A percentile compares a stretch with the other conserved stretches of the same genome.
Evolutionary conservation across 2,888 invertebrate genomes (phyloP).

Genomic region (Camponotus fellah): DNA sequence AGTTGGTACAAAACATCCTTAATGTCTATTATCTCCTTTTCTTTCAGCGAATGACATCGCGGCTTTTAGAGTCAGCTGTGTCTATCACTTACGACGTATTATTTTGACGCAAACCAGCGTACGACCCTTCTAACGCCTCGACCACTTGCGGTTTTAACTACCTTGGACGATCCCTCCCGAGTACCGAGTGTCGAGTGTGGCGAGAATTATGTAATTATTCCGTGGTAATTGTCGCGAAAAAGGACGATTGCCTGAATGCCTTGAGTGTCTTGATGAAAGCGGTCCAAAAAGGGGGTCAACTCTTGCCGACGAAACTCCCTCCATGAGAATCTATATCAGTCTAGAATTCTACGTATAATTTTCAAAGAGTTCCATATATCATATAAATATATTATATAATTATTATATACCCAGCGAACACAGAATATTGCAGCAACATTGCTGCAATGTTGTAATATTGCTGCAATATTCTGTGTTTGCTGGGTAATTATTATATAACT

Average conservation of each 20-base stretch:
- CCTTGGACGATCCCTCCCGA: conserved; percentile 44
- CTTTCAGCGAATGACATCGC: not conserved
- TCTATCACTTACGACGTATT: conserved; percentile 22
- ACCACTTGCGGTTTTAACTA: conserved; percentile 45
- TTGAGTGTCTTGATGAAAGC: conserved; percentile 65
- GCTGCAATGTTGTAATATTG: too few relatives aligned
- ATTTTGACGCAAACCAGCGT: conserved; percentile 3
- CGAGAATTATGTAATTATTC: conserved; percentile 85
- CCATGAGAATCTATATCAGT: not conserved
- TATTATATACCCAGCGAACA: too few relatives aligned
- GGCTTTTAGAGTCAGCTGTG: not conserved
- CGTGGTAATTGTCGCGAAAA: conserved; percentile 82
- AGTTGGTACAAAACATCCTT: too few relatives aligned
- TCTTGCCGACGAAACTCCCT: conserved; percentile 30
- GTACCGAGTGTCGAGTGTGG: conserved; percentile 74
- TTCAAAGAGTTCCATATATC: not conserved
- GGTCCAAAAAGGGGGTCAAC: conserved; percentile 65
- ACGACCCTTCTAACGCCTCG: conserved; percentile 33
- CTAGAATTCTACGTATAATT: not conserved
- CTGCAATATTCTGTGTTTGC: too few relatives aligned
- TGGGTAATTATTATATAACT: too few relatives aligned
- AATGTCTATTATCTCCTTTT: not conserved
- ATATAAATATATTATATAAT: not conserved
- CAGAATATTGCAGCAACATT: too few relatives aligned
- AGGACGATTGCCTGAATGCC: conserved; percentile 71